Evolutionary conservation across 2,888 invertebrate genomes (phyloP), one percentile per base, ranked within the genome.

Genomic region (Protodeltote pygarga): DNA sequence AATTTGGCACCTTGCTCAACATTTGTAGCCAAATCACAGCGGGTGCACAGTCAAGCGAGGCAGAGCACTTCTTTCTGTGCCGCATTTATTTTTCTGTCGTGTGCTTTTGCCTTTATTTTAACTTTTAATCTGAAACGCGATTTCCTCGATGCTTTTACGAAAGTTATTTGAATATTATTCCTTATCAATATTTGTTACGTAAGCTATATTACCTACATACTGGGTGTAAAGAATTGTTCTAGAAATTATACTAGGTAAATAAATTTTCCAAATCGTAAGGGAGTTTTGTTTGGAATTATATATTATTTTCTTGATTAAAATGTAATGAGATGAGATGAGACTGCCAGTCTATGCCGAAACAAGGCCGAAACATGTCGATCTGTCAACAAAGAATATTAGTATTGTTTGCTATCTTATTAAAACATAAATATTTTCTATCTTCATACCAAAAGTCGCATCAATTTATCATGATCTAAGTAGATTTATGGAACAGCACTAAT

Each of bases 1-100:
- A 72, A 73, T 67, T 85, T 86, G 86, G 85, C 85, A 76, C 72
- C 69, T 73, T 51, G 52, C 48, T 65, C 57, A 49, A 59, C 46
- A 62, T 65, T 73, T 72, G 63, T 53, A 71, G 82, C 84, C 81
- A 85, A 82, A 72, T 44, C 55, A 41, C 52, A 44, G 42, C 44
- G 40, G 45, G 21, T 47, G 46, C 40, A 42, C 44, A 51, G 40
- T 59, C 54, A 48, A 33, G 35, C 33, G 33, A 34, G 39, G 34
- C 48, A 40, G 34, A 24, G 25, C 47, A 25, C 13, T 29, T 39
- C 48, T 54, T 65, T 33, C 39, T 45, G 44, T 47, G 35, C 21
- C 15, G 5, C 29, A 35, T 40, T 38, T 52, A 60, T 62, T 61
- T 53, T 59, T 40, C 35, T 46, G 32, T 51, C 48, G 23, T 39